Evolutionary conservation across 2,113 vertebrate genomes (phyloP).

Genomic region (Tichodroma muraria): DNA sequence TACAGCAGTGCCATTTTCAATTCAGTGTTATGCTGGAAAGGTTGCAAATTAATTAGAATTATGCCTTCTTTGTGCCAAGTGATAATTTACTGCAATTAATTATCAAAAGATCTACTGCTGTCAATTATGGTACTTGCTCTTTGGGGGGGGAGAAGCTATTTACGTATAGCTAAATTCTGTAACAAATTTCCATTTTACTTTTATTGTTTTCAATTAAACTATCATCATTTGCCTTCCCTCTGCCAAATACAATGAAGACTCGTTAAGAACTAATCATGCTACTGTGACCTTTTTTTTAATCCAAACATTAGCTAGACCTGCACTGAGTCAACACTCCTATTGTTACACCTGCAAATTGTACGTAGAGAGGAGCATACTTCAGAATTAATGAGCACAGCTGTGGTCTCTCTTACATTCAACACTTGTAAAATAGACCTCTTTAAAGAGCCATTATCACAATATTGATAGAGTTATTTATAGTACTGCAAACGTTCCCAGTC

Average conservation of each 20-base stretch:
- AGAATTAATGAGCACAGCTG: slow-evolving; percentile 83
- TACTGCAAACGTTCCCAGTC: slow-evolving; percentile 72
- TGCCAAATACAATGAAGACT: slow-evolving; percentile 71
- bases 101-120: slow-evolving; percentile 80
- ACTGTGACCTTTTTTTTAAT: slow-evolving; percentile 71
- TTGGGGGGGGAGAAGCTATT: slow-evolving; percentile 66
- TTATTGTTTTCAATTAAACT: slow-evolving; percentile 75
- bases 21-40: slow-evolving; percentile 73
- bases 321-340: slow-evolving; percentile 70
- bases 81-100: slow-evolving; percentile 84
- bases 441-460: slow-evolving; percentile 83
- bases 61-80: slow-evolving; percentile 81
- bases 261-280: slow-evolving; percentile 68
- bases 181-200: slow-evolving; percentile 72
- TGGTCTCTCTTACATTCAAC: slow-evolving; percentile 73
- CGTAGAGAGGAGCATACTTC: slow-evolving; percentile 66
- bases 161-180: slow-evolving; percentile 61
- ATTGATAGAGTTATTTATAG: slow-evolving; percentile 85
- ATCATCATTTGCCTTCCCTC: slow-evolving; percentile 73
- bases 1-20: slow-evolving; percentile 67
- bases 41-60: slow-evolving; percentile 82
- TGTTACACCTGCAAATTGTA: slow-evolving; percentile 78
- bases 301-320: slow-evolving; percentile 66
- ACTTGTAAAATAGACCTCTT: slow-evolving; percentile 79
- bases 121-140: slow-evolving; percentile 72